Percentiles rank a stretch among this genome's conserved stretches.
These are phyloP conservation scores for Cephalopachus bancanus DNA, from an alignment of 2,797 vertebrate genomes.

Conservation along the genomic window DNA sequence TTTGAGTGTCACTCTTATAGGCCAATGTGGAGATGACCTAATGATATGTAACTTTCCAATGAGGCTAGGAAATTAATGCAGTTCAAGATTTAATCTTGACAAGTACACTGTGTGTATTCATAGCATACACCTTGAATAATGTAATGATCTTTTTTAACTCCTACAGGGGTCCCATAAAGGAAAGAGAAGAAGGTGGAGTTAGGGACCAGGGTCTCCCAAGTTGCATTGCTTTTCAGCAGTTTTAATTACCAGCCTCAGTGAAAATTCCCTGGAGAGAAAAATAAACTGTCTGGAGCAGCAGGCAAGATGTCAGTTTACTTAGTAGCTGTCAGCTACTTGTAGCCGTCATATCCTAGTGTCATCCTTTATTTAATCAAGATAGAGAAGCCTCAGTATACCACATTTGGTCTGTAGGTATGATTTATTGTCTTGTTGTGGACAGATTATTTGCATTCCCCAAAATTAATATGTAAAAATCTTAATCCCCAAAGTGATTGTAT, in stretches of 20 bases:
- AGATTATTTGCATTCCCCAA: background rate
- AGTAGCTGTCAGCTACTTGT: constrained; percentile 78
- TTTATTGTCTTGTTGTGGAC: constrained; percentile 66
- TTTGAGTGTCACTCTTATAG: background rate
- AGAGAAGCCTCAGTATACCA: constrained; percentile 68
- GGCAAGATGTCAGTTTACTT: constrained; percentile 75
- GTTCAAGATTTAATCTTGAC: background rate
- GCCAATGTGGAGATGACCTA: background rate
- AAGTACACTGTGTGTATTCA: background rate
- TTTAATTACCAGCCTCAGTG: constrained; percentile 83
- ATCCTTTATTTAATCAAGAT: constrained; percentile 83
- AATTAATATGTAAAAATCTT: background rate
- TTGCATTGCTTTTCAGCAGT: constrained; percentile 71
- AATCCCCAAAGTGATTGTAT: background rate
- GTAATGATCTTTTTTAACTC: background rate
- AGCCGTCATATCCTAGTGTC: constrained; percentile 61
- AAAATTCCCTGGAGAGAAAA: constrained; percentile 78
- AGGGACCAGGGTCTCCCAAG: constrained; percentile 52
- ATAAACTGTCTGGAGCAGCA: constrained; percentile 69
- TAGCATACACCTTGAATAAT: background rate
- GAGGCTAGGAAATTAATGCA: background rate
- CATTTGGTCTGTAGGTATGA: constrained; percentile 81
- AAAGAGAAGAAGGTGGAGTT: background rate
- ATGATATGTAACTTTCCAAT: background rate
- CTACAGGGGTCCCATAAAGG: background rate